phyloP scores from a whole-genome alignment of 2,113 vertebrate genomes.

The Entomyzon cyanotis region DNA sequence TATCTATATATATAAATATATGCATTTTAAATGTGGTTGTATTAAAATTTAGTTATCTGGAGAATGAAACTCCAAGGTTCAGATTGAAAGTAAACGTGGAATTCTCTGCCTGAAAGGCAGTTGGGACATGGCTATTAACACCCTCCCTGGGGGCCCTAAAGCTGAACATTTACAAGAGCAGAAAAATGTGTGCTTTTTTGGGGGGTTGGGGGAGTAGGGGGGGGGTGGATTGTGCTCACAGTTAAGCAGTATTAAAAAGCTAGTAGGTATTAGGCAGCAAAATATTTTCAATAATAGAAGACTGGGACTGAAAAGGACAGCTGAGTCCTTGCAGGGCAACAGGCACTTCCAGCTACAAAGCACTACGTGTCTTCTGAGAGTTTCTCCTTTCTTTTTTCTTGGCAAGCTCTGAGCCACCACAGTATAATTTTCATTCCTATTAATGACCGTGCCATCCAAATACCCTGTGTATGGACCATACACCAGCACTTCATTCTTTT shows the following conservation, averaged over 20 bases:
- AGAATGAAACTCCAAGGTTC: not conserved
- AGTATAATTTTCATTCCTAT: not conserved
- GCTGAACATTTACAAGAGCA: not conserved
- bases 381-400: not conserved
- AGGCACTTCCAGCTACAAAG: constrained; percentile 19
- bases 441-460: not conserved
- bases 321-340: not conserved
- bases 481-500: not conserved
- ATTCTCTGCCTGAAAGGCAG: not conserved
- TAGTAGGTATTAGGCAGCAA: not conserved
- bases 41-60: not conserved
- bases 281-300: not conserved
- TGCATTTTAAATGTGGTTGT: not conserved
- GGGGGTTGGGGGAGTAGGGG: no score
- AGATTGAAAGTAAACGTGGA: constrained; percentile 5
- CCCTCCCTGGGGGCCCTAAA: not conserved
- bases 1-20: accelerated
- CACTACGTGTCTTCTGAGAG: not conserved
- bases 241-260: not conserved
- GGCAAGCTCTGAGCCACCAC: not conserved
- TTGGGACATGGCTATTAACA: not conserved
- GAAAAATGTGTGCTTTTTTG: constrained; percentile 10
- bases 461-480: not conserved
- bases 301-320: not conserved
- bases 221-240: not conserved